Conservation (phyloP, 2,797 vertebrate species). For the Eulemur albifrons region DNA sequence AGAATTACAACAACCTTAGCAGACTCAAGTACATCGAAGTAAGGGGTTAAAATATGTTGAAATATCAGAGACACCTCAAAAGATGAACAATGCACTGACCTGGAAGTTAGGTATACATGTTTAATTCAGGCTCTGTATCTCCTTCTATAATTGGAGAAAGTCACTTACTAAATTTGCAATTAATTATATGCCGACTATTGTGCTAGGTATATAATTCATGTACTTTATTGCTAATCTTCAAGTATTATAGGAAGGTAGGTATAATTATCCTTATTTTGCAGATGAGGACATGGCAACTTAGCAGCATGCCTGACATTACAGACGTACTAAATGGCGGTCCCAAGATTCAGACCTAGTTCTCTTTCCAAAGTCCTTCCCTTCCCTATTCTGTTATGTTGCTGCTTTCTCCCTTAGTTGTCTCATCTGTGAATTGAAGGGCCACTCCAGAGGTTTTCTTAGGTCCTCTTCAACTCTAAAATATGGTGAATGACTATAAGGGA, state of each 20-base stretch:
- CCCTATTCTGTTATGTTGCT: neutral
- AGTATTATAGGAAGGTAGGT: neutral
- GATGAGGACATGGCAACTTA: neutral
- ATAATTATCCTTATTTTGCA: neutral
- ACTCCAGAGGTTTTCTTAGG: neutral
- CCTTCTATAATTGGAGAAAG: neutral
- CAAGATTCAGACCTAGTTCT: neutral
- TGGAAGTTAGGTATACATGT: neutral
- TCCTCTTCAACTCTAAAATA: neutral
- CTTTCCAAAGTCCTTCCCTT: neutral
- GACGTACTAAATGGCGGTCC: neutral
- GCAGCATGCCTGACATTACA: neutral
- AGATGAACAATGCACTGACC: neutral
- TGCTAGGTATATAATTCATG: neutral
- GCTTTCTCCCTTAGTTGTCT: neutral
- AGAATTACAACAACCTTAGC: neutral
- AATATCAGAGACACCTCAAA: neutral
- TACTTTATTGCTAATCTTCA: neutral
- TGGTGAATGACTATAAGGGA: neutral
- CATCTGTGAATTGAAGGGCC: neutral
- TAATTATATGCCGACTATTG: neutral
- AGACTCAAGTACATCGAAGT: neutral
- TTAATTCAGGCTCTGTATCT: too few species aligned
- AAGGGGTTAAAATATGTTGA: neutral
- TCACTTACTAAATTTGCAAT: neutral